These are phyloP conservation scores for Sternarchorhynchus goeldii DNA, from an alignment of 2,797 vertebrate species.

Conservation along the genomic window DNA sequence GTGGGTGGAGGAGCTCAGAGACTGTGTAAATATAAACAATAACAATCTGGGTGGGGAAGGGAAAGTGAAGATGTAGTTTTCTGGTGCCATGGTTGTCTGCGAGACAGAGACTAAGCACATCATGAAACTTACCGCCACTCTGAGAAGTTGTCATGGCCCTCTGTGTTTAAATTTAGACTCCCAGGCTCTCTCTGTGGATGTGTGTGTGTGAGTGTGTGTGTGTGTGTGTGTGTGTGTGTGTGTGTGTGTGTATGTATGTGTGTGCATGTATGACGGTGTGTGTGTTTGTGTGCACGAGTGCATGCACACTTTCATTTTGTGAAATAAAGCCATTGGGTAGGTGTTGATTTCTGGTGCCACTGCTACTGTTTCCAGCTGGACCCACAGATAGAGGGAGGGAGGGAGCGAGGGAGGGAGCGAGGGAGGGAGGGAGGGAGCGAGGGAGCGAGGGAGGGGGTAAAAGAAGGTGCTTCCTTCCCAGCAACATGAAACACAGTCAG, in stretches of 20 bases:
- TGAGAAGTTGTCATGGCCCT: constrained; percentile 52
- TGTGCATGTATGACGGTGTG: neutral
- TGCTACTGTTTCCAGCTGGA: constrained; percentile 54
- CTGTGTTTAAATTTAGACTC: constrained; percentile 65
- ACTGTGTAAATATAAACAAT: constrained; percentile 61
- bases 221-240: constrained; percentile 31
- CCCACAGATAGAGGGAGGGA: neutral
- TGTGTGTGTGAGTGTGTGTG: constrained; percentile 43
- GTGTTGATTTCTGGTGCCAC: constrained; percentile 52
- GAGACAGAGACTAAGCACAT: constrained; percentile 45
- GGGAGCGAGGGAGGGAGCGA: neutral
- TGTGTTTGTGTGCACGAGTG: constrained; percentile 21
- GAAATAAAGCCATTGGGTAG: constrained; percentile 58
- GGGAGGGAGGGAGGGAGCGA: neutral
- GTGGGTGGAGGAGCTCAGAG: constrained; percentile 39
- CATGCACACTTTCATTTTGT: constrained; percentile 41
- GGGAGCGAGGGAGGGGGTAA: constrained; percentile 11
- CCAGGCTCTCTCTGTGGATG: constrained; percentile 28
- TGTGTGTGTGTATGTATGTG: constrained; percentile 13
- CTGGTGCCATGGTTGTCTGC: constrained; percentile 26
- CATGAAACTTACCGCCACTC: constrained; percentile 56
- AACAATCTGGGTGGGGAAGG: constrained; percentile 36
- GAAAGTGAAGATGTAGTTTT: constrained; percentile 33
- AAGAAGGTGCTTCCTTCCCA: constrained; percentile 26
- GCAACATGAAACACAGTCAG: constrained; percentile 46